Evolutionary conservation across 2,888 invertebrate species (phyloP).

Genomic region (Nemotelus nigrinus): DNA sequence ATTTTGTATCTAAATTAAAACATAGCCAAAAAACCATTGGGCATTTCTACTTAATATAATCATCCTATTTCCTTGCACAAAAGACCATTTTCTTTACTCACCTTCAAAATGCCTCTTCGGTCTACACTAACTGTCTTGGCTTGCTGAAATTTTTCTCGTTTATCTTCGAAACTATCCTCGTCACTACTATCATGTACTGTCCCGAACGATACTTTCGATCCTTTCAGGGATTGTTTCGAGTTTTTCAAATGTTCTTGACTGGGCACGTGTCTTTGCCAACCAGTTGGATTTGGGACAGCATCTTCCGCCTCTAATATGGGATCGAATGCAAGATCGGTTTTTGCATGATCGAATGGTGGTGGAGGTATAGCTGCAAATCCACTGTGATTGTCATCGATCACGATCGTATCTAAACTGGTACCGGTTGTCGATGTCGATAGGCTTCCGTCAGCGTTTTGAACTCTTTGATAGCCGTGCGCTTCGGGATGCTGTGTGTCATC

Average conservation of each 20-base stretch:
- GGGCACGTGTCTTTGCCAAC: conserved; percentile 7
- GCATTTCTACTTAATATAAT: too few relatives aligned
- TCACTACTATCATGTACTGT: conserved; percentile 60
- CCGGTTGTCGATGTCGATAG: conserved; percentile 71
- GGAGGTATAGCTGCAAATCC: conserved; percentile 45
- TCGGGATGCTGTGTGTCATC: conserved; percentile 54
- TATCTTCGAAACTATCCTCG: conserved; percentile 64
- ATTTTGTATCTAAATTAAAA: not conserved
- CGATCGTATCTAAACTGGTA: conserved; percentile 69
- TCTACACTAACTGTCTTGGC: conserved; percentile 64
- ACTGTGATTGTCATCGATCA: conserved; percentile 50
- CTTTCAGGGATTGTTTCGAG: conserved; percentile 59
- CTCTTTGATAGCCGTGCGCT: conserved; percentile 62
- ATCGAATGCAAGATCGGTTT: conserved; percentile 41
- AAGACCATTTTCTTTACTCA: conserved; percentile 44
- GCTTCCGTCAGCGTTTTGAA: conserved; percentile 63
- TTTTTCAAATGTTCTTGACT: conserved; percentile 37
- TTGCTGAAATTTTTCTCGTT: conserved; percentile 63
- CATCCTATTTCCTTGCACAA: too few relatives aligned
- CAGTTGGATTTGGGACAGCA: conserved; percentile 35
- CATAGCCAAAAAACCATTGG: not conserved
- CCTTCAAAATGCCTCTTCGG: conserved; percentile 64
- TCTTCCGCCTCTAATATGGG: conserved; percentile 56
- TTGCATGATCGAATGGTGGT: conserved; percentile 33
- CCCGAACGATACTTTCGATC: conserved; percentile 64